Evolutionary conservation across 2,797 vertebrate species (phyloP).

Genomic region (Okamejei kenojei): DNA sequence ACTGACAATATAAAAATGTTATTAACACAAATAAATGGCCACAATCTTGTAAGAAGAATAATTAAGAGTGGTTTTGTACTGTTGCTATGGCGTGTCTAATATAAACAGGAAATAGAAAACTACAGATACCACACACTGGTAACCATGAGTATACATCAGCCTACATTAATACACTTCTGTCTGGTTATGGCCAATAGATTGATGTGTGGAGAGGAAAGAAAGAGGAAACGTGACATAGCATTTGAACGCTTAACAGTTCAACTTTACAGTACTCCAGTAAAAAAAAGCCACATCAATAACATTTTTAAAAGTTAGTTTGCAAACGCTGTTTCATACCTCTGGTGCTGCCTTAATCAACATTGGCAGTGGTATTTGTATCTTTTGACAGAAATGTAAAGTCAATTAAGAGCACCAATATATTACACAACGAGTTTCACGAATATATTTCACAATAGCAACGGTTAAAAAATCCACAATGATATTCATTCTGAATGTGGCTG

Average conservation of each 20-base stretch:
- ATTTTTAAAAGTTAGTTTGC: neutral
- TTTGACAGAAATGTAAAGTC: neutral
- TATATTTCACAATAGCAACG: neutral
- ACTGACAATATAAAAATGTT: neutral
- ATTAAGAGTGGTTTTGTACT: neutral
- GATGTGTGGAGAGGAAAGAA: neutral
- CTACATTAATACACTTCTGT: neutral
- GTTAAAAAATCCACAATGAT: neutral
- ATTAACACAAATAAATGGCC: neutral
- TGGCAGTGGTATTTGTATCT: neutral
- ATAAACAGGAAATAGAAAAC: constrained; percentile 12
- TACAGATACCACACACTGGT: neutral
- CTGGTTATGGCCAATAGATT: neutral
- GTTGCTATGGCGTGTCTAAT: neutral
- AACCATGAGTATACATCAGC: neutral
- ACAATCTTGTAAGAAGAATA: neutral
- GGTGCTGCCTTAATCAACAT: neutral
- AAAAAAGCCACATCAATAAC: neutral
- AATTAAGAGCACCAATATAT: neutral
- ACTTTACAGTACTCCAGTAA: neutral
- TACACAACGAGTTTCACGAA: neutral
- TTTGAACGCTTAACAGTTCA: neutral
- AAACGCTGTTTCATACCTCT: neutral
- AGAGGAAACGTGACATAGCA: neutral
- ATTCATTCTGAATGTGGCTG: neutral